phyloP scores from a whole-genome alignment of 2,113 vertebrate genomes.

The Thermophis baileyi region DNA sequence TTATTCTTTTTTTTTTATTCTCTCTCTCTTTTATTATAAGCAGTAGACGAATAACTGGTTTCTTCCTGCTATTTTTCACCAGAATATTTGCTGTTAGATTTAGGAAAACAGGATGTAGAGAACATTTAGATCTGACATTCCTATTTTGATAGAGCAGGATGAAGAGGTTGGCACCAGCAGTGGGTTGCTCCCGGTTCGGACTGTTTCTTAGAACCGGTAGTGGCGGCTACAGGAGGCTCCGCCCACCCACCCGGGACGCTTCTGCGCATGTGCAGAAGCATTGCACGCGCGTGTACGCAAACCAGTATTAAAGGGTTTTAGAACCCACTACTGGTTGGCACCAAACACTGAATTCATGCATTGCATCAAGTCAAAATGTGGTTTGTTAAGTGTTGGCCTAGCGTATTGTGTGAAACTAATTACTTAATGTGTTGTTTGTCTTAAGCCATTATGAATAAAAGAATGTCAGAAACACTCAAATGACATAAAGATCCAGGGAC shows the following conservation, averaged over 20 bases:
- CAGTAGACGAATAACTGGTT: not conserved
- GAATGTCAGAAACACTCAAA: not conserved
- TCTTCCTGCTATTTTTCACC: not conserved
- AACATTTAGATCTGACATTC: not conserved
- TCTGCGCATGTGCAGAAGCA: too few species aligned
- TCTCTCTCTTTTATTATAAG: not conserved
- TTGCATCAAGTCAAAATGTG: not conserved
- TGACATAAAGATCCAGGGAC: not conserved
- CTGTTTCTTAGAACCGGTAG: too few species aligned
- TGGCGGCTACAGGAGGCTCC: too few species aligned
- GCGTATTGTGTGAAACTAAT: not conserved
- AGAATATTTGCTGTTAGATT: not conserved
- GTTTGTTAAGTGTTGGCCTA: not conserved
- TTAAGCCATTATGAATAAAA: not conserved
- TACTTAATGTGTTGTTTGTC: too few species aligned
- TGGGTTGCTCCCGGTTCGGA: too few species aligned
- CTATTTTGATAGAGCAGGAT: not conserved
- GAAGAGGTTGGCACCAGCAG: not conserved
- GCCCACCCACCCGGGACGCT: too few species aligned
- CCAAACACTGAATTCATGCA: not conserved
- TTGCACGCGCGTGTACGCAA: too few species aligned
- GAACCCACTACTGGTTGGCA: too few species aligned
- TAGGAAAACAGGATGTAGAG: not conserved
- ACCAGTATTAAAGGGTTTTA: too few species aligned
- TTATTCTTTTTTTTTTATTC: not conserved